Evolutionary conservation across 2,888 invertebrate genomes (phyloP), one percentile per base, ranked within the genome.

Genomic region (Folsomia candida): DNA sequence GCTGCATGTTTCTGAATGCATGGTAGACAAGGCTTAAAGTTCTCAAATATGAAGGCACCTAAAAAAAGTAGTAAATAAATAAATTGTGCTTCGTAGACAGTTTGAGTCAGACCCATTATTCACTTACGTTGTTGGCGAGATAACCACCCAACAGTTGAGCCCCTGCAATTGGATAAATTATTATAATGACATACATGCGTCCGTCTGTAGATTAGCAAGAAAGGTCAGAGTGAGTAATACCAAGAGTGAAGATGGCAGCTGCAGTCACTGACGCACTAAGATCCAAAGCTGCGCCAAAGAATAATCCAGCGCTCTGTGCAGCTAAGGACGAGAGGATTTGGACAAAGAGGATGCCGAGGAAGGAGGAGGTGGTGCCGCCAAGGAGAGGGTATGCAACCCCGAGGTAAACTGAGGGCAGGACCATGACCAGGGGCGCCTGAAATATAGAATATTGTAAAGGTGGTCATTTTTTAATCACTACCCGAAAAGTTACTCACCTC

Each of bases 1-100:
- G 90, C 83, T 91, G 90, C 90, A 91, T 90, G 82, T 91, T 91
- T 81, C 90, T 89, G 83, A 90, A 91, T 70, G 91, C 90, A 83
- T 91, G 91, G 82, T 90, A 89, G 66, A 91, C 88, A 89, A 91
- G 65, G 47, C 78, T 78, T 28, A 79, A 57, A 1, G 73, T 76
- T 68, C 78, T 79, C 60, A 78, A 68, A 69, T 75, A 78, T 24
- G 78, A 68, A 67, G 79, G 79, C 64, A 79, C 74, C 79, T 79
- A 64, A 11, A 57, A 20, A 57, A 20, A 6, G 47, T 11, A 57
- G 58, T 11, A 51, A n/a, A n/a, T n/a, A n/a, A n/a, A n/a, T n/a
- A n/a, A n/a, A n/a, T n/a, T n/a, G n/a, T n/a, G n/a, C n/a, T n/a
- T n/a, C n/a, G n/a, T n/a, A n/a, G n/a, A n/a, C n/a, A n/a, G n/a